Base-by-base conservation (phyloP, 2,113 vertebrate species). In the Ammodytes marinus region DNA sequence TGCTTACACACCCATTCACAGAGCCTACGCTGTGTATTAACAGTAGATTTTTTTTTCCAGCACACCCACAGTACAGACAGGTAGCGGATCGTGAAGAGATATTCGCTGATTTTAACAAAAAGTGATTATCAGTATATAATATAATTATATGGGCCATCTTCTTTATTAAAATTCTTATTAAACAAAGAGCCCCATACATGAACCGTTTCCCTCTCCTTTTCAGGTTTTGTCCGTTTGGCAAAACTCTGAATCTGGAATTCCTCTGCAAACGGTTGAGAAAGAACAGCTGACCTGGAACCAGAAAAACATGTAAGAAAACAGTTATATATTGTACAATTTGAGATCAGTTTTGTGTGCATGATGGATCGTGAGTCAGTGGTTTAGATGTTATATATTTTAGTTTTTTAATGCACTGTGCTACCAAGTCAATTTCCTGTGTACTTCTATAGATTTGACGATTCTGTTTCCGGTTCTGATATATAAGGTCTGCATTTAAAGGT, bases 161-260 rank as follows among this genome's bases (percentile, higher is more conserved):
- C 10, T 14, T 60, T 15, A 65, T 45, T 57, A 27, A 27, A 27
- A 39, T 49, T 5, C 27, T 43, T 1, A 58, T 64, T 53, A 59
- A 52, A 60, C 14, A 47, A 47, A 4, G 9, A 53, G 42, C 43
- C 74, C 1, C 19, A 69, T 47, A 4, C n/a, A n/a, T 37, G 11
- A 86, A 47, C 1, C 42, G 60, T 55, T 40, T 37, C 27, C 58
- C 13, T 59, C 53, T 55, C 69, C 45, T 35, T 85, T 79, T 85
- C 86, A 99, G 98, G 97, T 99, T 91, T 95, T 97, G 85, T 93
- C 96, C 50, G 87, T 85, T 0, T 99, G 98, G 98, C 92, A 90
- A 78, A 91, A 70, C 75, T 82, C 92, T 80, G 82, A 96, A 74
- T 95, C 96, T 83, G 96, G 94, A 77, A 88, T 97, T 9, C 79